Base-by-base conservation (phyloP, 2,797 vertebrate genomes). In the Amazona ochrocephala region DNA sequence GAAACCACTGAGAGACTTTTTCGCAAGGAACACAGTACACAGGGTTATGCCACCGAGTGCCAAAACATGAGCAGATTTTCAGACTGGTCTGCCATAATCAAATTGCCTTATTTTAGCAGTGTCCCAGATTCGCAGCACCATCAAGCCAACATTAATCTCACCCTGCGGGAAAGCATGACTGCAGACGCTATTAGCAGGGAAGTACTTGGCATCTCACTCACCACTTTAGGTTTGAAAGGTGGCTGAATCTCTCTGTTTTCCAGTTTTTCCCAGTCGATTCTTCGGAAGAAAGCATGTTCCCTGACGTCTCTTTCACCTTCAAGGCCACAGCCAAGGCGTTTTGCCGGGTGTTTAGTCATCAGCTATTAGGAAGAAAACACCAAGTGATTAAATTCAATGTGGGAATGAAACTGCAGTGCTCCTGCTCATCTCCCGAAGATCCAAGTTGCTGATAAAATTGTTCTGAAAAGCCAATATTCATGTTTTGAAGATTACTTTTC, bases 211-310 rank as follows among this genome's bases (percentile, higher is more conserved):
- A 20, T 8, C 39, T 30, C 54, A 98, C 99, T 99, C 97, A 99
- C 99, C 98, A 98, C 98, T 99, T 99, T 99, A 42, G 99, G 99
- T 94, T 99, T 99, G 98, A 99, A 99, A 3, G 99, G 99, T 1
- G 99, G 99, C 97, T 99, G 99, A 86, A 99, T 98, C 96, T 99
- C 99, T 65, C 98, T 97, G 97, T 97, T 98, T 94, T 98, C 96
- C 84, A 99, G 97, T 86, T 99, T 98, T 7, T 99, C 99, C 99
- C 99, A 99, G 98, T 99, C 99, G 60, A 99, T 99, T 81, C 99
- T 99, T 95, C 99, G 98, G 98, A 99, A 99, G 98, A 99, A 99
- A 84, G 98, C 98, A 1, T 99, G 99, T 20, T 99, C 99, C 83
- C 98, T 97, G 94, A 99, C 98, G 84, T 99, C 99, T 84, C 99